A percentile compares a stretch with the other conserved stretches of the same genome.
Conservation (phyloP, 2,888 invertebrate species). For the Cantharis lateralis region DNA sequence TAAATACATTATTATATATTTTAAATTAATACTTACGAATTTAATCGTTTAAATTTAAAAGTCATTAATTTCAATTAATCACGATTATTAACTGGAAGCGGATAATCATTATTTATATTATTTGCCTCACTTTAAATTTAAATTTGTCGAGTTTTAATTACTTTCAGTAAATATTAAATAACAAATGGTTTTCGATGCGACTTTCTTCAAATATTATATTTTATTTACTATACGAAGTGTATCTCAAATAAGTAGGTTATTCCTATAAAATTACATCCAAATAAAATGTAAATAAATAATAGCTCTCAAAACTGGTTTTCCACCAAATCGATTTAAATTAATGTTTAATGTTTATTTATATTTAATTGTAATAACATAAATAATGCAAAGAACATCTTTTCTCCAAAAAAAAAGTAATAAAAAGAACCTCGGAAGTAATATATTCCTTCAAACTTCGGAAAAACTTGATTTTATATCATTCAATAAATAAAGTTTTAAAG, state of each 20-base stretch:
- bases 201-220: background rate
- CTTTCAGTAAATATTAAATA: background rate
- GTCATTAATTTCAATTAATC: conserved; percentile 2
- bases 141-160: background rate
- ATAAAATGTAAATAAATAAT: background rate
- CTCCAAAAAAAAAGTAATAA: background rate
- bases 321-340: background rate
- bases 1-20: background rate
- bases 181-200: background rate
- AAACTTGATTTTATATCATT: too few relatives aligned
- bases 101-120: background rate
- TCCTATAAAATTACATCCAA: background rate
- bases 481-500: too few relatives aligned
- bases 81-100: background rate
- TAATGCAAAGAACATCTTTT: background rate
- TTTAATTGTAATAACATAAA: background rate
- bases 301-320: background rate
- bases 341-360: background rate
- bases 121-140: background rate
- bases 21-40: background rate
- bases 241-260: background rate
- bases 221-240: background rate
- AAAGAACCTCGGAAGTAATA: background rate
- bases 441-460: too few relatives aligned
- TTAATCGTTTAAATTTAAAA: background rate